phyloP scores from a whole-genome alignment of 2,888 invertebrate genomes.

The Sesia bembeciformis region DNA sequence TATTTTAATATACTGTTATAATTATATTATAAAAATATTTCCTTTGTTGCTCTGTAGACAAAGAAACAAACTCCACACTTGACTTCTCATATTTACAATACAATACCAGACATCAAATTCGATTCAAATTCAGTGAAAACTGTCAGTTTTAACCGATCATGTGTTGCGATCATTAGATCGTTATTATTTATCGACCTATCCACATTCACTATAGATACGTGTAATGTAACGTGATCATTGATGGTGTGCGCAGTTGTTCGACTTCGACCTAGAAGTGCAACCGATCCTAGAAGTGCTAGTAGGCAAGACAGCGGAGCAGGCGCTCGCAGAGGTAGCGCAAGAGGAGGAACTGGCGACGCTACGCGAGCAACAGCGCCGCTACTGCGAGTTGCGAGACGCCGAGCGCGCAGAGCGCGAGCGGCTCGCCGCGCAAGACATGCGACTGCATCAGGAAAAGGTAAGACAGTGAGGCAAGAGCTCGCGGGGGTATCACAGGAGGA shows the following conservation, averaged over 20 bases:
- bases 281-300: constrained; percentile 92
- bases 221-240: not conserved
- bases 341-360: constrained; percentile 92
- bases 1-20: too few relatives aligned
- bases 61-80: too few relatives aligned
- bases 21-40: too few relatives aligned
- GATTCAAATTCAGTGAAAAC: too few relatives aligned
- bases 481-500: constrained; percentile 96
- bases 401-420: constrained; percentile 88
- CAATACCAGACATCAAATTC: too few relatives aligned
- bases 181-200: too few relatives aligned
- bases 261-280: constrained; percentile 93
- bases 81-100: too few relatives aligned
- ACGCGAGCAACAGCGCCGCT: constrained; percentile 83
- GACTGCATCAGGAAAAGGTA: constrained; percentile 84
- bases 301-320: constrained; percentile 92
- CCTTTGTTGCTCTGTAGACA: too few relatives aligned
- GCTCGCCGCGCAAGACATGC: constrained; percentile 84
- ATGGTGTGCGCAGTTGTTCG: constrained; percentile 79
- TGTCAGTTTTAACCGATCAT: not conserved
- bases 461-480: constrained; percentile 91
- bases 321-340: constrained; percentile 91
- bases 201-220: not conserved
- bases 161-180: too few relatives aligned
- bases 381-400: constrained; percentile 79